Base-by-base conservation (phyloP, 2,113 vertebrate genomes). In the Balaeniceps rex region DNA sequence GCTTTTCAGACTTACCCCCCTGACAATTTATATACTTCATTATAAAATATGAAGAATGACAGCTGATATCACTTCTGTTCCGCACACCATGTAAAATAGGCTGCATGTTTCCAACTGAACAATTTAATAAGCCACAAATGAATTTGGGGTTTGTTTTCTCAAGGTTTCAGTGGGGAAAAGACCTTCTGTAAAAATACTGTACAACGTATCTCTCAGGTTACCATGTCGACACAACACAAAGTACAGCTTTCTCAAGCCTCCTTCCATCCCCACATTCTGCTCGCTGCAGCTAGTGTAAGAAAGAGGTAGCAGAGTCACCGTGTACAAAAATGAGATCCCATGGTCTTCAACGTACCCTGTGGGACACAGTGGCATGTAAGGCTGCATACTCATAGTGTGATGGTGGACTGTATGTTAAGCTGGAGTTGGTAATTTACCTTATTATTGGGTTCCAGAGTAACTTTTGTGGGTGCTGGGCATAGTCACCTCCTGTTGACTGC, bases 351-450 rank as follows among this genome's bases (percentile, higher is more conserved):
- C 1, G 3, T 16, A 10, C 23, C 42, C 47, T 26, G 33, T 58
- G 69, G 54, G 8, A 19, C 31, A 17, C 28, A 54, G 38, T 1
- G 1, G 26, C 0, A 0, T 28, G 40, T 52, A 42, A 81, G 21
- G 25, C 54, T 65, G 31, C 63, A 40, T 2, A 0, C 33, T 14
- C 2, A 0, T 6, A 55, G 57, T 0, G 0, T 3, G n/a, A 18
- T 5, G n/a, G 5, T 25, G 25, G 21, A 12, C 38, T 9, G 2
- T 11, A 22, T 24, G 31, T 60, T 49, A 38, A 63, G 12, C 19
- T 47, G 33, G 42, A 47, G 18, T 0, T 64, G 65, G 13, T 13
- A 70, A 63, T 38, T 83, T 18, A 38, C 34, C 31, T 63, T 38
- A 3, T 9, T 33, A 8, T 2, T 29, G 0, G 0, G 19, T 46